phyloP scores from a whole-genome alignment of 2,797 vertebrate species.

The Pseudomugil tenellus region DNA sequence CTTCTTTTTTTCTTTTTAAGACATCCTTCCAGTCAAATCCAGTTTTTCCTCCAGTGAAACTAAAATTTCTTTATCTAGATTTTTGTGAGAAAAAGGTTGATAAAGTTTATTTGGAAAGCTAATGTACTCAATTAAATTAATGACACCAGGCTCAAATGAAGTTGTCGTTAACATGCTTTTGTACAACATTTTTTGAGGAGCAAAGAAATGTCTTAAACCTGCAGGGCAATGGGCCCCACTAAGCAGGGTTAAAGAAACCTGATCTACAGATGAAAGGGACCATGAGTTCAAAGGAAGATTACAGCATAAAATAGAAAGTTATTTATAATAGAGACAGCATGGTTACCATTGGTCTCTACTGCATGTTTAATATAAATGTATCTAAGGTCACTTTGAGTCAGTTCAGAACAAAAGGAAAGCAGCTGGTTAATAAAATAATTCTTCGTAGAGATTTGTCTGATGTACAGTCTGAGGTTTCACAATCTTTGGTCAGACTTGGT shows the following conservation, averaged over 20 bases:
- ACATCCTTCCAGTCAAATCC: too few species aligned
- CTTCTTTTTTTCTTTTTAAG: too few species aligned
- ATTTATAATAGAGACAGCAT: background rate
- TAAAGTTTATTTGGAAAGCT: background rate
- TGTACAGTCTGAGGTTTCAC: background rate
- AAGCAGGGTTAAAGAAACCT: background rate
- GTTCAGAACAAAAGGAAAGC: background rate
- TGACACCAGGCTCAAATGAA: too few species aligned
- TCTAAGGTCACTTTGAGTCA: background rate
- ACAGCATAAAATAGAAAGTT: background rate
- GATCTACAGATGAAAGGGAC: background rate
- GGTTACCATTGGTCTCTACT: background rate
- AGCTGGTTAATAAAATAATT: background rate
- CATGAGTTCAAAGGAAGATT: background rate
- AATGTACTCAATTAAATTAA: background rate
- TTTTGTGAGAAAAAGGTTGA: background rate
- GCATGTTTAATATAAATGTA: background rate
- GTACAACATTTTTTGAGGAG: too few species aligned
- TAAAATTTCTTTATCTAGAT: background rate
- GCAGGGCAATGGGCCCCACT: too few species aligned
- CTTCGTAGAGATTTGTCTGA: too few species aligned
- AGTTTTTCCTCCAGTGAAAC: background rate
- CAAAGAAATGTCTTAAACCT: too few species aligned
- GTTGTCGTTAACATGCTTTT: too few species aligned
- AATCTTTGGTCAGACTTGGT: background rate